Conservation (phyloP, 2,888 invertebrate genomes). For the Agrotis ipsilon region DNA sequence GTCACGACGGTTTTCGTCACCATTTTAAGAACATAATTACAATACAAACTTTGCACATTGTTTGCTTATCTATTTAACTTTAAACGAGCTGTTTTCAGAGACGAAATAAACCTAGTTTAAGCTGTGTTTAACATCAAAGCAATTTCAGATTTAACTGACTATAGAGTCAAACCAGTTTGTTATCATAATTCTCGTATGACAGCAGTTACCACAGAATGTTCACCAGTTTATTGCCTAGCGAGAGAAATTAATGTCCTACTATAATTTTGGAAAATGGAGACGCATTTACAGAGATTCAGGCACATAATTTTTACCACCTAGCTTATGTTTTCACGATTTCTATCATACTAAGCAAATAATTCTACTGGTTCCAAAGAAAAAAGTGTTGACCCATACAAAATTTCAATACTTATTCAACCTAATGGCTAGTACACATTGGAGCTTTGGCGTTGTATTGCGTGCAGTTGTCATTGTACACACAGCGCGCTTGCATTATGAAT, state of each 20-base stretch:
- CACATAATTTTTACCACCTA: no score
- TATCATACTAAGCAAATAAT: no score
- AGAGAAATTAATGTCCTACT: constrained; percentile 4
- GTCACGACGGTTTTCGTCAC: no score
- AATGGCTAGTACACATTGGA: no score
- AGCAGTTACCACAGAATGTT: constrained; percentile 15
- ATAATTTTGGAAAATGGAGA: neutral
- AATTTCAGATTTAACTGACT: neutral
- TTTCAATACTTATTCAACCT: neutral
- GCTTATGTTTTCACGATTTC: neutral
- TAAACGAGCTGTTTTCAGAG: no score
- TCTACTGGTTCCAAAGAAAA: neutral
- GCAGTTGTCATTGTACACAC: no score
- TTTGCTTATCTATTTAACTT: no score
- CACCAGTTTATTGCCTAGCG: constrained; percentile 5
- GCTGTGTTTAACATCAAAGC: neutral
- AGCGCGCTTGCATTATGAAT: no score
- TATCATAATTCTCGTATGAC: constrained; percentile 12
- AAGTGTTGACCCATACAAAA: neutral
- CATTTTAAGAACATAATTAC: no score
- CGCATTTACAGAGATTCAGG: neutral
- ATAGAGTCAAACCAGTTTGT: constrained; percentile 6
- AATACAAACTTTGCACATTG: no score
- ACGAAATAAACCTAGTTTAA: neutral
- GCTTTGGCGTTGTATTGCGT: no score